Evolutionary conservation across 2,797 vertebrate genomes (phyloP).

Genomic region (Diceros bicornis): DNA sequence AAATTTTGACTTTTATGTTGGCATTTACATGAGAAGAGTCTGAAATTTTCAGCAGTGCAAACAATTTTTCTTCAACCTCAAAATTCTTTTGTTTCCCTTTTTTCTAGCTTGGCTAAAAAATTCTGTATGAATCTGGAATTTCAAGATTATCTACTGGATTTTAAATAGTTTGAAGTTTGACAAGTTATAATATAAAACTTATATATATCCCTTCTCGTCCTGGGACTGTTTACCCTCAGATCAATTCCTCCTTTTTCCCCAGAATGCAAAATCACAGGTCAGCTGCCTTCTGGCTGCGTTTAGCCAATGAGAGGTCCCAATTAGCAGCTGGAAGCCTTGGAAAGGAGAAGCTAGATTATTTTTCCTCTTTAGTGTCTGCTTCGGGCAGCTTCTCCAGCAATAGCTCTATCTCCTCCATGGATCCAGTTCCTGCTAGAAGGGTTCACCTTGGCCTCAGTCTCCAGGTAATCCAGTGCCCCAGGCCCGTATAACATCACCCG

Average conservation of each 20-base stretch:
- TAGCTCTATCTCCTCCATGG: background rate
- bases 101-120: background rate
- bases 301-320: background rate
- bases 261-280: background rate
- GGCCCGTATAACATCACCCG: background rate
- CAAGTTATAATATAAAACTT: background rate
- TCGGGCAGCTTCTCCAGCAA: background rate
- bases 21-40: background rate
- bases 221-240: background rate
- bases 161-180: slow-evolving; percentile 41
- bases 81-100: background rate
- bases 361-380: background rate
- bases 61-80: background rate
- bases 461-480: background rate
- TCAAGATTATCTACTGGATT: background rate
- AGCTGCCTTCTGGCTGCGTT: background rate
- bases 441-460: background rate
- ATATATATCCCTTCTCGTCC: background rate
- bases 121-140: background rate
- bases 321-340: background rate
- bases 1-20: slow-evolving; percentile 8
- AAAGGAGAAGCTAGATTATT: background rate
- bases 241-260: background rate
- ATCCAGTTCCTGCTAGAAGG: background rate
- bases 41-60: background rate